These are phyloP conservation scores for Lasioglossum baleicum DNA, from an alignment of 1,140 invertebrate genomes.

Conservation along the genomic window DNA sequence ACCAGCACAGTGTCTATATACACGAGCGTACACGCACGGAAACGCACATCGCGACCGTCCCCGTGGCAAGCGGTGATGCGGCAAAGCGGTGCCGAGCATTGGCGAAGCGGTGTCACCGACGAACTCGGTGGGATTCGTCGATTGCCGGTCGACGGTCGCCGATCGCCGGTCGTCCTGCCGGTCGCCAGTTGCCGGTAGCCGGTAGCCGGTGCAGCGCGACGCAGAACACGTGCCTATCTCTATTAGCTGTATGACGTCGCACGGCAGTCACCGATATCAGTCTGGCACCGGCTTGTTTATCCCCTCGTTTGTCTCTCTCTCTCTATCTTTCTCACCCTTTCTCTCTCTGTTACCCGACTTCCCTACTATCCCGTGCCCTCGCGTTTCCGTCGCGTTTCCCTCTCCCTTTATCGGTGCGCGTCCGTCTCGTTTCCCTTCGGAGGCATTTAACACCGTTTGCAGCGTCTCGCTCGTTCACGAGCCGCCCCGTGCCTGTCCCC, in stretches of 20 bases:
- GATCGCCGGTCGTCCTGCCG: too few species aligned
- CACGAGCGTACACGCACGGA: background rate
- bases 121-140: constrained; percentile 52
- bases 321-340: too few species aligned
- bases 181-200: too few species aligned
- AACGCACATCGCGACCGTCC: constrained; percentile 25
- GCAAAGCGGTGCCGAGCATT: constrained; percentile 36
- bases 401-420: background rate
- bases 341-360: background rate
- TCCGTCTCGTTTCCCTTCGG: background rate
- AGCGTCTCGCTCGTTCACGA: background rate
- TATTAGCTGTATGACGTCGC: constrained; percentile 76
- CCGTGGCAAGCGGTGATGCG: constrained; percentile 29
- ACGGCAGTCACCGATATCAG: constrained; percentile 69
- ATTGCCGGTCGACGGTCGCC: too few species aligned
- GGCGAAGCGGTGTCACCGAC: constrained; percentile 37
- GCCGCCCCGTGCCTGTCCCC: background rate
- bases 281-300: constrained; percentile 72
- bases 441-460: background rate
- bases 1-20: background rate
- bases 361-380: background rate
- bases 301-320: constrained; percentile 26
- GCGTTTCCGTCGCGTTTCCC: too few species aligned
- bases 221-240: constrained; percentile 77
- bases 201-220: constrained; percentile 35